Percentiles rank a stretch among this genome's conserved stretches.
phyloP scores from a whole-genome alignment of 1,140 invertebrate species.

The Hycleus phaleratus region DNA sequence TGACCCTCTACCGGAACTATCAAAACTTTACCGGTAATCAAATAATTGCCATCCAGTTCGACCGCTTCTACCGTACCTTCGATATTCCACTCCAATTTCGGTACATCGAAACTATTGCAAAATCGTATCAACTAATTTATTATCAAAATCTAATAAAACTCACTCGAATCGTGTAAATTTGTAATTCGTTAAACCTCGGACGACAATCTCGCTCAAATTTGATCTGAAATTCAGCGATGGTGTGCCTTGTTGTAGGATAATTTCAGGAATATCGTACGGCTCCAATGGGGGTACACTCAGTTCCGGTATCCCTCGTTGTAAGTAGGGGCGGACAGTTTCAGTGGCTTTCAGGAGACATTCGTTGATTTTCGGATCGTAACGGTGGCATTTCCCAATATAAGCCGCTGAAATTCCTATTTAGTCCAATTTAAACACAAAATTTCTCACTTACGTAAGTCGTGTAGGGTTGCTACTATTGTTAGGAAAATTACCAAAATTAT shows the following conservation, averaged over 20 bases:
- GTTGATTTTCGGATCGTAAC: conserved; percentile 49
- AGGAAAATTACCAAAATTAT: neutral
- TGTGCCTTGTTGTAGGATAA: conserved; percentile 52
- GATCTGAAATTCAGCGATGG: conserved; percentile 56
- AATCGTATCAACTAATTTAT: neutral
- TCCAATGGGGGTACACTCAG: conserved; percentile 55
- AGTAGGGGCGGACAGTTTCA: conserved; percentile 48
- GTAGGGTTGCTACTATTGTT: neutral
- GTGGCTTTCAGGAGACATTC: conserved; percentile 52
- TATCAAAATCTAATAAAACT: neutral
- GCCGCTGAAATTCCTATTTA: conserved; percentile 40
- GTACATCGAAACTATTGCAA: conserved; percentile 12
- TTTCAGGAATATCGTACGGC: conserved; percentile 51
- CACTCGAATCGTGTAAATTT: conserved; percentile 19
- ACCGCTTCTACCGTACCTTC: conserved; percentile 1
- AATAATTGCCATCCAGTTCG: conserved; percentile 13
- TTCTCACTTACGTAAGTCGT: neutral
- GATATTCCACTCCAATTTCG: conserved; percentile 7
- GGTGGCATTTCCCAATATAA: conserved; percentile 51
- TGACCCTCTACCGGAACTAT: conserved; percentile 14
- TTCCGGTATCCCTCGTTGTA: conserved; percentile 54
- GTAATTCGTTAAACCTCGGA: conserved; percentile 44
- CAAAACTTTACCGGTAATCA: conserved; percentile 11
- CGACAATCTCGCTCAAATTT: conserved; percentile 54
- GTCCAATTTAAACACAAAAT: neutral